Conservation (phyloP, 1,140 invertebrate species). For the Drosophila kikkawai region DNA sequence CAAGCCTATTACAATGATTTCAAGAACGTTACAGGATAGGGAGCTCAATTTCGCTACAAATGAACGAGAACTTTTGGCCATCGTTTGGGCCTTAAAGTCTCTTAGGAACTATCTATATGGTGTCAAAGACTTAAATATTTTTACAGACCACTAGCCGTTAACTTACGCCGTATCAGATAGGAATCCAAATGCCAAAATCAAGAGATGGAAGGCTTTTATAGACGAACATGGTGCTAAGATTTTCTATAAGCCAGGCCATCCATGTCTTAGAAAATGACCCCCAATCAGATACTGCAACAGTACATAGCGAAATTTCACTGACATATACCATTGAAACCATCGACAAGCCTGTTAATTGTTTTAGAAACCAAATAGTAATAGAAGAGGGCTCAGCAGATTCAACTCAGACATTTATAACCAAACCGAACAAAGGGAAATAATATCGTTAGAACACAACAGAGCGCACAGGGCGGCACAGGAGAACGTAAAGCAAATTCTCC, state of each 20-base stretch:
- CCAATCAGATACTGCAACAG: too few relatives aligned
- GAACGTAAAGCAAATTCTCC: slow-evolving; percentile 9
- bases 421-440: neutral
- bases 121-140: too few relatives aligned
- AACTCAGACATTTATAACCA: neutral
- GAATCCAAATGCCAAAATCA: too few relatives aligned
- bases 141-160: too few relatives aligned
- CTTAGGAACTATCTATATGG: neutral
- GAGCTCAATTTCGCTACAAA: slow-evolving; percentile 5
- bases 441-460: neutral
- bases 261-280: too few relatives aligned
- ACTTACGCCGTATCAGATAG: neutral
- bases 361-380: neutral
- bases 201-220: too few relatives aligned
- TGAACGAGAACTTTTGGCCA: neutral
- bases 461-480: neutral
- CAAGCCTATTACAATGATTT: neutral
- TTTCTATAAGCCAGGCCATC: too few relatives aligned
- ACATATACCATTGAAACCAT: neutral
- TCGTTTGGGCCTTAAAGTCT: neutral
- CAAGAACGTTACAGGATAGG: neutral
- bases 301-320: too few relatives aligned
- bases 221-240: neutral
- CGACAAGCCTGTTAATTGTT: neutral
- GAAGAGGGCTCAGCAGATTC: neutral